These are phyloP conservation scores for Seira sanloemensis DNA, from an alignment of 2,888 invertebrate genomes.

Conservation along the genomic window DNA sequence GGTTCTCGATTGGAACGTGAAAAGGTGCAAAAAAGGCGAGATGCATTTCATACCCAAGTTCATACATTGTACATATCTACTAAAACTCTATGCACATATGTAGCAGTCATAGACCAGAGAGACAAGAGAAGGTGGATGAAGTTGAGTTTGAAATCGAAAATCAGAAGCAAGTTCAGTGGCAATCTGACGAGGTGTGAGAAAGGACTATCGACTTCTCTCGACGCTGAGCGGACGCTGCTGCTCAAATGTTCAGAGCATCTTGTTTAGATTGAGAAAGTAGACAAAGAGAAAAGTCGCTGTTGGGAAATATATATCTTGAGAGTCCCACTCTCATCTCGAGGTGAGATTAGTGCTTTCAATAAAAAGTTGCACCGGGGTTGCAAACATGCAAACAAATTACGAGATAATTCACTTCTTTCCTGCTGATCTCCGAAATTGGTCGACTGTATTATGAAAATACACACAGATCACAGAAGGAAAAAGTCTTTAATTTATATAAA, in stretches of 20 bases:
- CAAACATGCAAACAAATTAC: constrained; percentile 4
- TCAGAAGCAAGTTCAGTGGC: constrained; percentile 1
- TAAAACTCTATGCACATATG: not conserved
- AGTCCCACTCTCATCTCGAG: too few species aligned
- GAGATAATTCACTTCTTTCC: not conserved
- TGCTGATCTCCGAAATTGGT: not conserved
- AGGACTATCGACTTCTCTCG: not conserved
- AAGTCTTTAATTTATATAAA: not conserved
- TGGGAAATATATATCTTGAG: not conserved
- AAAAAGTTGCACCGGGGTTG: not conserved
- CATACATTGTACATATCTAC: too few species aligned
- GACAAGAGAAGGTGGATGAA: not conserved
- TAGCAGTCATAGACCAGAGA: not conserved
- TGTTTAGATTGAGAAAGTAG: not conserved
- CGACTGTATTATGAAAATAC: too few species aligned
- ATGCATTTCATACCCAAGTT: not conserved
- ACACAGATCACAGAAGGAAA: too few species aligned
- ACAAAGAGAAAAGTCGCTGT: too few species aligned
- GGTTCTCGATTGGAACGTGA: constrained; percentile 1
- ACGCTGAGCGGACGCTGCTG: too few species aligned
- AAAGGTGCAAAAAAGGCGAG: not conserved
- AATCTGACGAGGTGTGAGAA: not conserved
- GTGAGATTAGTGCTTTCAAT: not conserved
- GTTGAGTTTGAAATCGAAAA: not conserved
- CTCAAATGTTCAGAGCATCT: not conserved